phyloP scores from a whole-genome alignment of 1,140 invertebrate species.

The Drosophila pruinosa region DNA sequence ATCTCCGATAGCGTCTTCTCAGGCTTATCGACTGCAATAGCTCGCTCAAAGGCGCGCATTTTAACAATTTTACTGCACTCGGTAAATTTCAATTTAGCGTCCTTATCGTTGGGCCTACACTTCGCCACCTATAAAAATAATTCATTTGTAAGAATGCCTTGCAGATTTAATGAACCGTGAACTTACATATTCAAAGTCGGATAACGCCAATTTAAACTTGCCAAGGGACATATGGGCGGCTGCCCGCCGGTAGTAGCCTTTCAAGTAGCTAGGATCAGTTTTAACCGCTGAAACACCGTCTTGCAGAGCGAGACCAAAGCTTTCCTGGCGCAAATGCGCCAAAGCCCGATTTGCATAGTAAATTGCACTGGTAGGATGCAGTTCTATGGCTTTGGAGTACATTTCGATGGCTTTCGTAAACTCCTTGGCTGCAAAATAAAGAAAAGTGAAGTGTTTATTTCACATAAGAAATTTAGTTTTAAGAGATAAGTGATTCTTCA shows the following conservation, averaged over 20 bases:
- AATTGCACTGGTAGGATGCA: slow-evolving; percentile 91
- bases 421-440: slow-evolving; percentile 89
- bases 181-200: slow-evolving; percentile 95
- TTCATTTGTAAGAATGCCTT: slow-evolving; percentile 23
- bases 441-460: neutral
- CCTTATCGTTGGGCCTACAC: slow-evolving; percentile 95
- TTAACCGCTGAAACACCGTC: slow-evolving; percentile 97
- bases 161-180: too few species aligned
- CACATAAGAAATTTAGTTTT: neutral
- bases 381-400: slow-evolving; percentile 95
- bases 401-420: slow-evolving; percentile 94
- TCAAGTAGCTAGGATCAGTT: slow-evolving; percentile 94
- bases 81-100: slow-evolving; percentile 95
- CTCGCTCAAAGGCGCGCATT: slow-evolving; percentile 97
- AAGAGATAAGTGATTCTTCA: neutral
- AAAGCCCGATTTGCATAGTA: slow-evolving; percentile 98
- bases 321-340: slow-evolving; percentile 95
- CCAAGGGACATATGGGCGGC: slow-evolving; percentile 98
- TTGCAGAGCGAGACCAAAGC: slow-evolving; percentile 95
- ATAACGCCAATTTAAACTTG: slow-evolving; percentile 97
- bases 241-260: slow-evolving; percentile 97
- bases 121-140: slow-evolving; percentile 86
- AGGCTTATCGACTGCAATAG: slow-evolving; percentile 96
- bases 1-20: slow-evolving; percentile 93
- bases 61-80: slow-evolving; percentile 99